Percentiles rank a stretch among this genome's conserved stretches.
Evolutionary conservation across 2,797 vertebrate species (phyloP).

Genomic region (Pogonophryne albipinna): DNA sequence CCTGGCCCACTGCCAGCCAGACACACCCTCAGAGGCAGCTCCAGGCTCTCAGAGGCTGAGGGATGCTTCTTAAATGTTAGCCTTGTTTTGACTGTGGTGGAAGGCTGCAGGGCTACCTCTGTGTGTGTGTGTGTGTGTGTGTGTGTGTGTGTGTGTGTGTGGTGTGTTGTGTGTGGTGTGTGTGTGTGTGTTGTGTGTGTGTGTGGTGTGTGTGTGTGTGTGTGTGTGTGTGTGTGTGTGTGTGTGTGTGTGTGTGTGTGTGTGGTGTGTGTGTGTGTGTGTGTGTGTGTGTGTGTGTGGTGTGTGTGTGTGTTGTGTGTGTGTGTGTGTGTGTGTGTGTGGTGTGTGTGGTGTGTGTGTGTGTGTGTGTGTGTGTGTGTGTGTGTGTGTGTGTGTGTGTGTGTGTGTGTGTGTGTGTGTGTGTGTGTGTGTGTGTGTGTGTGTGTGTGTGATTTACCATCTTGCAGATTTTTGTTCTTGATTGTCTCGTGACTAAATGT

Average conservation of each 20-base stretch:
- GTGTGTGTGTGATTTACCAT: not conserved
- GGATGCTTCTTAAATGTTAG: constrained; percentile 23
- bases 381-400: not conserved
- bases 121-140: too few relatives aligned
- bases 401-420: not conserved
- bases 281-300: too few relatives aligned
- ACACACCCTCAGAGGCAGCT: constrained; percentile 71
- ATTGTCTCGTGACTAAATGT: constrained; percentile 15
- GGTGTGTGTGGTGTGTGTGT: too few relatives aligned
- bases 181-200: not conserved
- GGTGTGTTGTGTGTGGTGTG: too few relatives aligned
- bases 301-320: too few relatives aligned
- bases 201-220: not conserved
- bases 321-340: too few relatives aligned
- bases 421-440: not conserved
- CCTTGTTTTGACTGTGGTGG: constrained; percentile 31
- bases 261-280: too few relatives aligned
- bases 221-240: not conserved
- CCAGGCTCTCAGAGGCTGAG: constrained; percentile 14
- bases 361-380: too few relatives aligned
- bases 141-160: not conserved
- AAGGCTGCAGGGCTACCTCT: constrained; percentile 1
- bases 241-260: too few relatives aligned
- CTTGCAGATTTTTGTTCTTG: constrained; percentile 10
- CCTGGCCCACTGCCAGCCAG: constrained; percentile 59